Conservation (phyloP, 2,888 invertebrate species). For the Parthenolecanium corni region DNA sequence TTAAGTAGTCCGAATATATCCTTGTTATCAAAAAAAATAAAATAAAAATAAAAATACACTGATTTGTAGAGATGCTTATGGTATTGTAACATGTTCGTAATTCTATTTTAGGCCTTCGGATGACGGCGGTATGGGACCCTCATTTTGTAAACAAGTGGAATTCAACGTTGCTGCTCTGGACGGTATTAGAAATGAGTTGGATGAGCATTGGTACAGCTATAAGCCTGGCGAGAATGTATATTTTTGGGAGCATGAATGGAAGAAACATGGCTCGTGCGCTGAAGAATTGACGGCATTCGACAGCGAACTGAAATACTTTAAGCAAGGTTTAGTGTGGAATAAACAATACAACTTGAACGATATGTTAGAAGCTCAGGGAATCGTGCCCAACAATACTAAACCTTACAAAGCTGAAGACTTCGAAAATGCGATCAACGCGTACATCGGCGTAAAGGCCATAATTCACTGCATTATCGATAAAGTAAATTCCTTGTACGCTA, state of each 20-base stretch:
- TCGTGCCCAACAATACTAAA: background rate
- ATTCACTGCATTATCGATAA: background rate
- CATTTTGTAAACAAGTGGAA: constrained; percentile 38
- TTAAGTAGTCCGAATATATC: too few relatives aligned
- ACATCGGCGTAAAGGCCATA: background rate
- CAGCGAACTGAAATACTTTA: constrained; percentile 57
- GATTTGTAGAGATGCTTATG: too few relatives aligned
- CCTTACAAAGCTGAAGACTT: background rate
- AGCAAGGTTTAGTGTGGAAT: constrained; percentile 50
- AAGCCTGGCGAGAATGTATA: constrained; percentile 44
- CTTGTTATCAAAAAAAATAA: too few relatives aligned
- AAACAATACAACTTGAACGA: constrained; percentile 49
- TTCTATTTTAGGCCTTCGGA: background rate
- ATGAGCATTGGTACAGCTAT: constrained; percentile 59
- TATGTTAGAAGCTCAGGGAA: constrained; percentile 40
- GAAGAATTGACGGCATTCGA: constrained; percentile 45
- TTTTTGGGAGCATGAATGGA: constrained; percentile 72
- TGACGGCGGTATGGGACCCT: background rate
- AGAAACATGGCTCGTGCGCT: constrained; percentile 72
- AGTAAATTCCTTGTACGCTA: background rate
- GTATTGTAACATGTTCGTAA: too few relatives aligned
- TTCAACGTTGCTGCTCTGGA: constrained; percentile 52
- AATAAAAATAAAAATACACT: too few relatives aligned
- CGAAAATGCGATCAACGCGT: background rate
- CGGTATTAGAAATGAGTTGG: constrained; percentile 47